A percentile compares a stretch with the other conserved stretches of the same genome.
These are phyloP conservation scores for Machimus atricapillus DNA, from an alignment of 2,888 invertebrate species.

Conservation along the genomic window DNA sequence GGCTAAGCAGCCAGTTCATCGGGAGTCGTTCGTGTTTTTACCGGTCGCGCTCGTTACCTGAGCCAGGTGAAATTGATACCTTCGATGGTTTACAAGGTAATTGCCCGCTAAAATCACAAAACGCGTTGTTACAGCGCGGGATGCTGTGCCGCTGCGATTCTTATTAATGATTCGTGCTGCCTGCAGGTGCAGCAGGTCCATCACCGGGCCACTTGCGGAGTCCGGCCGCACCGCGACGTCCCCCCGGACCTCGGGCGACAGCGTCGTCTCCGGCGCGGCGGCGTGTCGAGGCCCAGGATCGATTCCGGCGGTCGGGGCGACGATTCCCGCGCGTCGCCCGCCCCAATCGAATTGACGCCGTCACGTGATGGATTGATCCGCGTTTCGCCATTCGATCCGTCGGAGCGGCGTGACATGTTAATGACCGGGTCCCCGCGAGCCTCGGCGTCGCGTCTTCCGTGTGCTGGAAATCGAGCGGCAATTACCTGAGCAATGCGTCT, in stretches of 20 bases:
- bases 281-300: neutral
- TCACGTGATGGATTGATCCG: conserved; percentile 14
- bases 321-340: neutral
- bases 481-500: conserved; percentile 18
- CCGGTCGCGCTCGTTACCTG: neutral
- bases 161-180: neutral
- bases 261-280: neutral
- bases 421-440: conserved; percentile 26
- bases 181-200: neutral
- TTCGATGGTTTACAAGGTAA: neutral
- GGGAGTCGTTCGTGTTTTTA: neutral
- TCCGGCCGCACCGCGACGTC: neutral
- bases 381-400: conserved; percentile 19
- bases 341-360: neutral
- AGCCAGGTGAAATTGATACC: neutral
- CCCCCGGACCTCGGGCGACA: neutral
- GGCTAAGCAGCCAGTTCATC: neutral
- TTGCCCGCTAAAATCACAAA: neutral
- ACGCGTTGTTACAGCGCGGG: neutral
- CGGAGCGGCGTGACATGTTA: conserved; percentile 24
- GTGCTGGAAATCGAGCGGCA: neutral
- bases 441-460: conserved; percentile 9
- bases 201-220: neutral
- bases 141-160: neutral
- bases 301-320: neutral